A percentile compares a stretch with the other conserved stretches of the same genome.
These are phyloP conservation scores for Pandemis heparana DNA, from an alignment of 2,888 invertebrate species.

Conservation along the genomic window DNA sequence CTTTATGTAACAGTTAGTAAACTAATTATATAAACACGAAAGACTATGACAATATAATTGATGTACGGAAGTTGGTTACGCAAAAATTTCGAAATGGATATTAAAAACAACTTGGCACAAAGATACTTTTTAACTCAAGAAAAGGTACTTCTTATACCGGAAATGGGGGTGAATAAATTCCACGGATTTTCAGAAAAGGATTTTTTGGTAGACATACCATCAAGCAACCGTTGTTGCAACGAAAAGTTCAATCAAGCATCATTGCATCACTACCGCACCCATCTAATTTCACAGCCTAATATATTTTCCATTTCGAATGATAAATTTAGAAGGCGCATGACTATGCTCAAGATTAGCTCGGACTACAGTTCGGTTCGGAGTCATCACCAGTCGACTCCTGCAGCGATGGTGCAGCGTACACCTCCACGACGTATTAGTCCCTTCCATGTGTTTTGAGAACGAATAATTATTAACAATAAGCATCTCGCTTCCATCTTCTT, in stretches of 20 bases:
- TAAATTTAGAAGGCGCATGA: constrained; percentile 4
- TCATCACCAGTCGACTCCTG: not conserved
- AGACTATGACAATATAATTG: too few species aligned
- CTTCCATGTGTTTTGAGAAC: not conserved
- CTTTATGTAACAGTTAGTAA: too few species aligned
- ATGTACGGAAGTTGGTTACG: too few species aligned
- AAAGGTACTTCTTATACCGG: too few species aligned
- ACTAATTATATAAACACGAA: too few species aligned
- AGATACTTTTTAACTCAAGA: not conserved
- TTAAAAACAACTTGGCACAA: not conserved
- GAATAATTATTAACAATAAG: constrained; percentile 7
- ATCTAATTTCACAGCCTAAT: not conserved
- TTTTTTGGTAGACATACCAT: too few species aligned
- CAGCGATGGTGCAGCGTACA: constrained; percentile 33
- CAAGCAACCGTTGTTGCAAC: too few species aligned
- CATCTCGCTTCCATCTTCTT: not conserved
- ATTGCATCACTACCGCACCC: too few species aligned
- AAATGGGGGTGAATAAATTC: too few species aligned
- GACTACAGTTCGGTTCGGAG: not conserved
- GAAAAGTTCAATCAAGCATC: too few species aligned
- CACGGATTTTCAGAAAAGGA: too few species aligned
- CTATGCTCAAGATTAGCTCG: not conserved
- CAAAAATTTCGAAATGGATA: not conserved
- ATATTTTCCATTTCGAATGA: not conserved
- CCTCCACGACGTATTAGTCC: constrained; percentile 22